Evolutionary conservation across 2,797 vertebrate genomes (phyloP), one percentile per base, ranked within the genome.

Genomic region (Anolis apletophallus): DNA sequence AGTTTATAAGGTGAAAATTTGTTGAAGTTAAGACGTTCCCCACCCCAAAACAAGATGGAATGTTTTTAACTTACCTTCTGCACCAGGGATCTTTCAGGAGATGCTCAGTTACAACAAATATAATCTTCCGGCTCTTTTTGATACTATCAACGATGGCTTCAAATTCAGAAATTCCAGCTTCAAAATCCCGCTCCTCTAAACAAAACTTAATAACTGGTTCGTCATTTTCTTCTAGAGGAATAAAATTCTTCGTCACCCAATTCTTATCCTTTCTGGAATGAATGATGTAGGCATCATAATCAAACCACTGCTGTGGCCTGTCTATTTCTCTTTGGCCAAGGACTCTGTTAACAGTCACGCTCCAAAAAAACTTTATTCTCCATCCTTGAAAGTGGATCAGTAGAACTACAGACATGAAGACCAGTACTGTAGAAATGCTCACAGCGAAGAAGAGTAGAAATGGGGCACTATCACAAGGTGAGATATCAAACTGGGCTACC

Each of bases 311-410:
- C 80, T 97, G 94, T 21, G 93, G 93, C 26, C 90, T 93, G 9
- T 91, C 96, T 89, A 97, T 94, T 52, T 99, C 97, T 74, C 96
- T 98, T 87, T 98, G 97, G 12, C 98, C 98, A 3, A 99, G 95
- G 13, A 96, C 94, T 85, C 97, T 96, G 90, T 97, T 98, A 77
- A 98, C 95, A 50, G 96, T 71, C 90, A 99, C 95, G 90, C 97
- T 98, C 97, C 98, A 99, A 74, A 97, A 98, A 92, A 99, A 99
- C 88, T 96, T 95, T 91, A 99, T 96, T 91, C 98, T 98, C 99
- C 98, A 99, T 23, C 98, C 98, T 36, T 99, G 97, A 88, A 98
- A 98, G 34, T 97, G 97, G 72, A 97, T 85, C 3, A 97, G 40
- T 50, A 99, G 90, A 0, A 97, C 96, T 0, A 77, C 75, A 32